Conservation (phyloP, 2,888 invertebrate species). For the Ochropleura leucogaster region DNA sequence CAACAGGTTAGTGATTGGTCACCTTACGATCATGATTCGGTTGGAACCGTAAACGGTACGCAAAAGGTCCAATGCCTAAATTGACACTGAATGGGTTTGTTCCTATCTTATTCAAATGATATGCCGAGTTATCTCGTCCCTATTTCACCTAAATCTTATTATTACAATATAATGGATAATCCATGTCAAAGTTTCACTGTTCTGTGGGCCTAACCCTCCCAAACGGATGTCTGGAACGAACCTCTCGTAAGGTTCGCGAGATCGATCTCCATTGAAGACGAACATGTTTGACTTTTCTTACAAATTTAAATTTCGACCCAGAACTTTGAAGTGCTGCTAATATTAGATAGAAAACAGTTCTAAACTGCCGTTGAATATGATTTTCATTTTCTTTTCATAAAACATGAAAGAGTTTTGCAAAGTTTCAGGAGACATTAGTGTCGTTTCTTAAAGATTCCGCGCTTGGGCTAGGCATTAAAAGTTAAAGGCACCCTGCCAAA, state of each 20-base stretch:
- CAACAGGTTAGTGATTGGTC: conserved; percentile 38
- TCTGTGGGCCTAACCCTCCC: conserved; percentile 4
- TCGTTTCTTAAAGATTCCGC: conserved; percentile 37
- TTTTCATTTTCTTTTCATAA: conserved; percentile 27
- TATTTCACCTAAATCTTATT: conserved; percentile 8
- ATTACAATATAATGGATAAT: conserved; percentile 22
- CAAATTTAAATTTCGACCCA: conserved; percentile 19
- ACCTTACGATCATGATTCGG: conserved; percentile 8
- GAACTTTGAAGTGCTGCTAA: conserved; percentile 17
- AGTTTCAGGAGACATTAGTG: conserved; percentile 49
- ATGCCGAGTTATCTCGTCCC: neutral
- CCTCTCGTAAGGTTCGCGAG: neutral
- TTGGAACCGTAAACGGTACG: neutral
- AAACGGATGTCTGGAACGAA: conserved; percentile 1
- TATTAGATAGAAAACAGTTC: conserved; percentile 16
- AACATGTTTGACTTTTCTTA: conserved; percentile 17
- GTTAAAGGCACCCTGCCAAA: conserved; percentile 50
- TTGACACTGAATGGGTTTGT: neutral
- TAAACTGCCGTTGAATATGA: conserved; percentile 17
- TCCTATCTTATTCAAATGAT: conserved; percentile 17
- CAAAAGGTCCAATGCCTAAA: neutral
- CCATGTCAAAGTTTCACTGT: conserved; percentile 28
- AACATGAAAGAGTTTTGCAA: conserved; percentile 41
- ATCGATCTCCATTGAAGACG: conserved; percentile 30
- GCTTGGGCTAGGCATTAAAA: conserved; percentile 59